These are phyloP conservation scores for Poeciliopsis retropinna DNA, from an alignment of 2,113 vertebrate species.

Conservation along the genomic window DNA sequence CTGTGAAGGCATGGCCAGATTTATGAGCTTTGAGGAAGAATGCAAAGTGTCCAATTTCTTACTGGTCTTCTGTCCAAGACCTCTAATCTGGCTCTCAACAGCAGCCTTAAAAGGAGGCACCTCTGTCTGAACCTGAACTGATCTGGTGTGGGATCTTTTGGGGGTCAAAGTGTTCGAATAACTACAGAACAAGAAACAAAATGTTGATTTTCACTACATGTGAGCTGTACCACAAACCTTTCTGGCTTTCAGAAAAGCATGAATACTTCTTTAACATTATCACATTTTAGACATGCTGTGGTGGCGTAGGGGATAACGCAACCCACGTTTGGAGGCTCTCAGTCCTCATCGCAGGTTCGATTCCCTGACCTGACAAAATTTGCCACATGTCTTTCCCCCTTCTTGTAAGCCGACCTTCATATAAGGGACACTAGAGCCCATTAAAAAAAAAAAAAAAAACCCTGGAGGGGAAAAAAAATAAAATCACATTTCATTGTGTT, in stretches of 20 bases:
- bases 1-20: slow-evolving; percentile 56
- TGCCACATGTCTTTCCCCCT: too few relatives aligned
- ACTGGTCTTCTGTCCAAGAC: slow-evolving; percentile 57
- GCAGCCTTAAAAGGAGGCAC: slow-evolving; percentile 14
- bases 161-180: slow-evolving; percentile 18
- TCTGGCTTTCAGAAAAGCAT: too few relatives aligned
- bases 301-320: too few relatives aligned
- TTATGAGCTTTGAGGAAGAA: slow-evolving; percentile 64
- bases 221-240: neutral
- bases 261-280: too few relatives aligned
- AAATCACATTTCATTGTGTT: neutral
- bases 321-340: too few relatives aligned
- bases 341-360: too few relatives aligned
- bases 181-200: neutral
- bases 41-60: slow-evolving; percentile 71
- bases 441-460: too few relatives aligned
- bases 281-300: neutral
- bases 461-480: too few relatives aligned
- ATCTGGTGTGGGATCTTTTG: slow-evolving; percentile 11
- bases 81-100: slow-evolving; percentile 24
- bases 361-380: too few relatives aligned
- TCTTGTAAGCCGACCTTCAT: too few relatives aligned
- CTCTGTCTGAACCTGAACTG: slow-evolving; percentile 20
- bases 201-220: neutral
- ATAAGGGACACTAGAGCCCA: too few relatives aligned